These are phyloP conservation scores for Aphis gossypii DNA, from an alignment of 1,140 invertebrate species.

Conservation along the genomic window DNA sequence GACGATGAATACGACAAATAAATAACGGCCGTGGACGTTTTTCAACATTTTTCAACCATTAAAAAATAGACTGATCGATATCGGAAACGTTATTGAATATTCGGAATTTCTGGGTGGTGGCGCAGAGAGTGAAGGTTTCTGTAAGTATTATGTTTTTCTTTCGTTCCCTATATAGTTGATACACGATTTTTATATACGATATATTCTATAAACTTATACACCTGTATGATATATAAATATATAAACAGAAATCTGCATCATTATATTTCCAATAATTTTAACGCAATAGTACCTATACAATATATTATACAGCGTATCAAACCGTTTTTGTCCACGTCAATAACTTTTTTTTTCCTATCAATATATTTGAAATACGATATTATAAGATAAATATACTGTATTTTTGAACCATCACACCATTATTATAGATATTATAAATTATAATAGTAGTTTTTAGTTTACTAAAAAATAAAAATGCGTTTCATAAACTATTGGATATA, in stretches of 20 bases:
- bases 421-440: background rate
- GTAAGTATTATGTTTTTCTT: background rate
- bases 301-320: background rate
- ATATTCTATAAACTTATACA: background rate
- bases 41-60: background rate
- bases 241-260: background rate
- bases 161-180: background rate
- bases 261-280: conserved; percentile 5
- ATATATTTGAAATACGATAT: background rate
- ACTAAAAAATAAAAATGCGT: background rate
- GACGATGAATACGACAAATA: background rate
- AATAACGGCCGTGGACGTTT: background rate
- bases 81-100: background rate
- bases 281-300: background rate
- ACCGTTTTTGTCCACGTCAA: background rate
- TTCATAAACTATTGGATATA: background rate
- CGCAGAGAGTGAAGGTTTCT: background rate
- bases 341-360: background rate
- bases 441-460: background rate
- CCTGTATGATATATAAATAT: background rate
- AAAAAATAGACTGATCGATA: background rate
- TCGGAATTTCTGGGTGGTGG: background rate
- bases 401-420: background rate
- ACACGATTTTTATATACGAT: background rate
- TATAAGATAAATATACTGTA: background rate